Base-by-base conservation (phyloP, 2,113 vertebrate species). In the Pelmatolapia mariae region DNA sequence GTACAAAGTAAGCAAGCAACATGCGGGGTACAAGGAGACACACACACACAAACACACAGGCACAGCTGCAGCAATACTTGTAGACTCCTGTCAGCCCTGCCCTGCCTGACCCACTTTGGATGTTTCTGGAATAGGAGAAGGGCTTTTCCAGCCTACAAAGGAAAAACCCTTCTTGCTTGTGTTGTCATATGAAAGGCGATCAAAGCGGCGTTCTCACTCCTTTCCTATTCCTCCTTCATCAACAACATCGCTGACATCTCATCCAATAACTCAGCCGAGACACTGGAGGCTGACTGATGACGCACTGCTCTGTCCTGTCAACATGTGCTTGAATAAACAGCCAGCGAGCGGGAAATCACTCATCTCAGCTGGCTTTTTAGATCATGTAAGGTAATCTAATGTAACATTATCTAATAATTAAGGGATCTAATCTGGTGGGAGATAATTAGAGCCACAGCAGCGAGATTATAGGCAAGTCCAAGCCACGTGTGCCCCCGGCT, bases 81-180 rank as follows among this genome's bases (percentile, higher is more conserved):
- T 45, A 85, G 85, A 54, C 87, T 71, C 79, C 83, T 87, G 89
- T 92, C 90, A 91, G 90, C 87, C 73, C 89, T 83, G 88, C 87
- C 89, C 92, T 85, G 90, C 73, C 76, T 94, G 95, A 95, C 94
- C 94, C 94, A 94, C 91, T 96, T 95, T 87, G 84, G 89, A 90
- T 93, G 91, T 90, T 94, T 94, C 91, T 95, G 84, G 88, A 92
- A 92, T 22, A 89, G 57, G 45, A 89, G 40, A 89, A 82, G 90
- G 93, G 93, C 88, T 94, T 95, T 95, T 94, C 93, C 91, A 82
- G 76, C 82, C 90, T 33, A 81, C 33, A 11, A 54, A 90, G 90
- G 88, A 92, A 71, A 92, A 91, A 18, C 82, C 91, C 86, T 29
- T 83, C 19, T 45, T 31, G 8, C 66, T 56, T 80, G 71, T 78